Evolutionary conservation across 2,113 vertebrate species (phyloP), one percentile per base, ranked within the genome.

Genomic region (Laterallus jamaicensis): DNA sequence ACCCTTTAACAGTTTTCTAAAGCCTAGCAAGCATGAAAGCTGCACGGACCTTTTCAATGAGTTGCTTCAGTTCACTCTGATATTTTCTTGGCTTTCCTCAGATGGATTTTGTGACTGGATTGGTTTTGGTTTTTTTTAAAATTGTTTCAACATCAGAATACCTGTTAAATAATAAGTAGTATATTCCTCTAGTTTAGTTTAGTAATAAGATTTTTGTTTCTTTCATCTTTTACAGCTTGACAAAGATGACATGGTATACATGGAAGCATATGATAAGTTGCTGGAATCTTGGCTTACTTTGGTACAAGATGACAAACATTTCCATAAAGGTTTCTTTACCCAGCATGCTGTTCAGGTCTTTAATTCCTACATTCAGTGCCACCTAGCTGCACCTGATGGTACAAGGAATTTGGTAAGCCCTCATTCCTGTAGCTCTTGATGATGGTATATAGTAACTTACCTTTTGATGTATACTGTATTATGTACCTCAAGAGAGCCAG

Each of bases 231-330:
- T 86, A 25, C 95, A 99, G 99, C 98, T 99, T 97, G 99, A 99
- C 94, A 99, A 99, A 92, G 99, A 99, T 90, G 99, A 99, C 97
- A 99, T 99, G 99, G 99, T 99, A 16, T 99, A 99, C 96, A 99
- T 99, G 99, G 99, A 99, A 97, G 99, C 99, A 5, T 99, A 99
- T 74, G 99, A 99, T 96, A 99, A 99, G 93, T 98, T 99, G 81
- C 97, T 99, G 97, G 99, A 99, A 96, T 99, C 99, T 32, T 99
- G 99, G 99, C 98, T 99, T 67, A 99, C 98, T 31, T 98, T 99
- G 81, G 99, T 99, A 31, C 99, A 99, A 98, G 99, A 99, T 76
- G 99, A 99, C 86, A 99, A 99, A 96, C 99, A 99, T 96, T 99
- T 99, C 90, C 99, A 99, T 78, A 99, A 99, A 47, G 99, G 99